Base-by-base conservation (phyloP, 1,140 invertebrate species). In the Sitodiplosis mosellana region DNA sequence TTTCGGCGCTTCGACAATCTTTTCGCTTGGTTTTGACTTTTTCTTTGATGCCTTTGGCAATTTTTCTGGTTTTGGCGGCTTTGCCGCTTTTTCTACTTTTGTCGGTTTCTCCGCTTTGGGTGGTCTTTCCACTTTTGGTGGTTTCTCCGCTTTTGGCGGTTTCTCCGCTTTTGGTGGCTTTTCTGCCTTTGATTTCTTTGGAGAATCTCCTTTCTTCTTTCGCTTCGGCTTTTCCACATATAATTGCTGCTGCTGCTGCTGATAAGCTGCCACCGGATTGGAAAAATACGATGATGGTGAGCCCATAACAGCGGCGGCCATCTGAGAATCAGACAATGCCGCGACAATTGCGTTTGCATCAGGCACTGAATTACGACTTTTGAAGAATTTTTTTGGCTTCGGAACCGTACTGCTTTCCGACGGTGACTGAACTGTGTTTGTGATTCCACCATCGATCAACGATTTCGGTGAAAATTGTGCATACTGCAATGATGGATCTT, bases 321-420 rank as follows among this genome's bases (percentile, higher is more conserved):
- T 15, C 51, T 51, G 18, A 49, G 47, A 22, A 4, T 37, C 41
- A 15, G 45, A 34, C 10, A 33, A 33, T 6, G 46, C 18, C 5
- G 51, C 21, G 15, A 34, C 42, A 14, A 27, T 33, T 6, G 59
- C 56, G 17, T 65, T 63, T 27, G 27, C 33, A 67, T 61, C 20
- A 11, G 41, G 41, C 18, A 76, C 77, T 2, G 72, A 67, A 64
- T 83, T 84, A 27, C 87, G 72, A 56, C 84, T 88, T 60, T 91
- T 91, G 60, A 90, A 89, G 66, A 90, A 90, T 59, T 91, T 91
- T 55, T 87, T 87, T 41, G 86, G 86, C 59, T 86, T 87, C 38
- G 68, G 51, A 18, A 53, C 53, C 62, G 71, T 52, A 69, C 67
- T 48, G 55, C 67, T 69, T 51, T 69, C 54, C 49, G 72, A 71